Conservation (phyloP, 2,113 vertebrate genomes). For the Raja brachyura region DNA sequence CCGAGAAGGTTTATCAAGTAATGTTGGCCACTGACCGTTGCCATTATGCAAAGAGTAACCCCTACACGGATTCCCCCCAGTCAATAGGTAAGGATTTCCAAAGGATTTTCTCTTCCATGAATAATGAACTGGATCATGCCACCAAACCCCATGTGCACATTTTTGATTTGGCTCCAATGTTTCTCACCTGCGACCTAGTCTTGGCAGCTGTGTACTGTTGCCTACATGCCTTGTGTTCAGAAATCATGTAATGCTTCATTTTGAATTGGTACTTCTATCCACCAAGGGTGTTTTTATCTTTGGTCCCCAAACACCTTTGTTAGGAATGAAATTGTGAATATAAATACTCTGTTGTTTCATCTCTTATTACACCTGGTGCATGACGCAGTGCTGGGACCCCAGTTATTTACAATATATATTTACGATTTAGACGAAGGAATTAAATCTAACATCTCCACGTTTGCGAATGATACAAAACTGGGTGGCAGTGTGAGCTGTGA, state of each 20-base stretch:
- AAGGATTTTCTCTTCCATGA: constrained; percentile 25
- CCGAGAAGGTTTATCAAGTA: constrained; percentile 94
- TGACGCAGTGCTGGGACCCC: neutral
- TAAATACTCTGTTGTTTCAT: neutral
- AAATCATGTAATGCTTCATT: neutral
- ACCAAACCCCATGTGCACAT: neutral
- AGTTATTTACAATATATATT: too few relatives aligned
- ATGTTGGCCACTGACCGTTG: constrained; percentile 91
- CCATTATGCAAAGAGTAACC: constrained; percentile 92
- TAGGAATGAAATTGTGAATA: too few relatives aligned
- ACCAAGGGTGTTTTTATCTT: neutral
- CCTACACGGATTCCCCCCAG: constrained; percentile 97
- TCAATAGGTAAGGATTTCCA: constrained; percentile 79
- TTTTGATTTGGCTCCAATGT: neutral
- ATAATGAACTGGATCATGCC: neutral
- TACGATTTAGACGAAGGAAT: too few relatives aligned
- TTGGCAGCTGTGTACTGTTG: neutral
- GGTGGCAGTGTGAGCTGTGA: neutral
- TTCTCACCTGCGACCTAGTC: neutral
- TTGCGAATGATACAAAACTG: too few relatives aligned
- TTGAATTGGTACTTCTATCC: neutral
- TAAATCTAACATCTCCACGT: too few relatives aligned
- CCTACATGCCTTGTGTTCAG: neutral
- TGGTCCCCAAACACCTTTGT: neutral
- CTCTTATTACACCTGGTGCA: too few relatives aligned